Conservation (phyloP, 2,797 vertebrate genomes). For the Acipenser oxyrinchus region DNA sequence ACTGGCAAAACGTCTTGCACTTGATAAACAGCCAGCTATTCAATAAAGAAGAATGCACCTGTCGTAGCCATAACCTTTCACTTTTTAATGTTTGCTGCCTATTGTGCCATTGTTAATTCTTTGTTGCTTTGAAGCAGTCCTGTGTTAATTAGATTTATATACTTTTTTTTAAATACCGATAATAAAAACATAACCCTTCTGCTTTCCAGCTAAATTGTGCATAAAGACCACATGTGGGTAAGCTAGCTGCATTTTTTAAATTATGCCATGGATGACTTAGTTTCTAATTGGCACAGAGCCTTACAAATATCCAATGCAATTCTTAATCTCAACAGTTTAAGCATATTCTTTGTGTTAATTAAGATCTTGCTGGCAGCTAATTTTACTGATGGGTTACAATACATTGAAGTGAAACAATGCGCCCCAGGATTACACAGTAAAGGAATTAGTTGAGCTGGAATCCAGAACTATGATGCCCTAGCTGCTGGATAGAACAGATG, state of each 20-base stretch:
- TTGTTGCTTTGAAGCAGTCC: not conserved
- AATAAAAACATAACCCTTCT: slow-evolving; percentile 2
- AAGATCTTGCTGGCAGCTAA: too few relatives aligned
- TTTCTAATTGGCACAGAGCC: slow-evolving; percentile 1
- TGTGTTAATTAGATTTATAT: too few relatives aligned
- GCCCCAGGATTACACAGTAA: too few relatives aligned
- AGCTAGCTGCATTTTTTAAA: not conserved
- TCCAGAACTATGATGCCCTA: too few relatives aligned
- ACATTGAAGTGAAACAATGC: too few relatives aligned
- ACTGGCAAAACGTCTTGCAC: slow-evolving; percentile 30
- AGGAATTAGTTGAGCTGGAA: too few relatives aligned
- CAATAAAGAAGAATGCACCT: slow-evolving; percentile 25
- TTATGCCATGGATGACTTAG: slow-evolving; percentile 1
- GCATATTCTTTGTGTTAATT: too few relatives aligned
- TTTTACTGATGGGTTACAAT: too few relatives aligned
- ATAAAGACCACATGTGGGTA: slow-evolving; percentile 3
- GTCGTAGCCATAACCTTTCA: not conserved
- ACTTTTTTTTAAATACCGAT: too few relatives aligned
- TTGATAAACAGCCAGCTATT: slow-evolving; percentile 24
- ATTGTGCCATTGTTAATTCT: not conserved
- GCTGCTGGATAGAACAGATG: too few relatives aligned
- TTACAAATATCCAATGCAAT: not conserved
- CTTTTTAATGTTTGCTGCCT: not conserved
- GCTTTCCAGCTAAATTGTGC: slow-evolving; percentile 7
- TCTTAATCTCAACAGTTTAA: too few relatives aligned